Conservation (phyloP, 2,113 vertebrate species). For the Siniperca knerii region DNA sequence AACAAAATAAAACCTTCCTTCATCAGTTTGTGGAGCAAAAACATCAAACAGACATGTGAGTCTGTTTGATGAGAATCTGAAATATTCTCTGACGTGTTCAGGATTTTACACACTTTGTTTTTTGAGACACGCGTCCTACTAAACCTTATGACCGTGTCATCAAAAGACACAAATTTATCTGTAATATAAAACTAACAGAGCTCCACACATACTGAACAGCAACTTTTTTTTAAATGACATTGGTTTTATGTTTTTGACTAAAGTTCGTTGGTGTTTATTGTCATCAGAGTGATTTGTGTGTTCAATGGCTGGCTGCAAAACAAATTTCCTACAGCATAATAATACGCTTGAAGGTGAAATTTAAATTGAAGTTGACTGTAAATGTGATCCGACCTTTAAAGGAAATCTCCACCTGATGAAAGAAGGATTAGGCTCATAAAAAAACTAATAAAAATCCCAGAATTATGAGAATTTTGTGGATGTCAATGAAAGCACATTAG, state of each 20-base stretch:
- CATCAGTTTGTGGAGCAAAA: neutral
- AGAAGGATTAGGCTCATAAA: no score
- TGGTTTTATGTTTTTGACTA: neutral
- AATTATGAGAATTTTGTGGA: no score
- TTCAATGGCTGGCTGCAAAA: no score
- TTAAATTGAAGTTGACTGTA: no score
- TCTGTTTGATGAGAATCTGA: slow-evolving; percentile 32
- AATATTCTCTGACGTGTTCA: slow-evolving; percentile 21
- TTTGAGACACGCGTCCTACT: neutral
- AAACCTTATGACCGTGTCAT: neutral
- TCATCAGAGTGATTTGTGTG: no score
- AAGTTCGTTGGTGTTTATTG: neutral
- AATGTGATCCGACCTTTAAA: no score
- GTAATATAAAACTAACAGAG: neutral
- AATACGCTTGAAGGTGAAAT: neutral
- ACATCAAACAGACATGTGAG: slow-evolving; percentile 21
- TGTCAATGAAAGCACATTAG: no score
- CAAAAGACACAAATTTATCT: neutral
- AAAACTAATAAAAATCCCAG: no score
- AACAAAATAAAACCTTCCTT: slow-evolving; percentile 5
- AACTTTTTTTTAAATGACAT: neutral
- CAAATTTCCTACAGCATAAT: no score
- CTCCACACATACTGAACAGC: neutral
- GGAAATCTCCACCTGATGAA: no score
- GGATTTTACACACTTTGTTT: slow-evolving; percentile 53